Conservation (phyloP, 2,113 vertebrate genomes). For the Callipepla squamata region DNA sequence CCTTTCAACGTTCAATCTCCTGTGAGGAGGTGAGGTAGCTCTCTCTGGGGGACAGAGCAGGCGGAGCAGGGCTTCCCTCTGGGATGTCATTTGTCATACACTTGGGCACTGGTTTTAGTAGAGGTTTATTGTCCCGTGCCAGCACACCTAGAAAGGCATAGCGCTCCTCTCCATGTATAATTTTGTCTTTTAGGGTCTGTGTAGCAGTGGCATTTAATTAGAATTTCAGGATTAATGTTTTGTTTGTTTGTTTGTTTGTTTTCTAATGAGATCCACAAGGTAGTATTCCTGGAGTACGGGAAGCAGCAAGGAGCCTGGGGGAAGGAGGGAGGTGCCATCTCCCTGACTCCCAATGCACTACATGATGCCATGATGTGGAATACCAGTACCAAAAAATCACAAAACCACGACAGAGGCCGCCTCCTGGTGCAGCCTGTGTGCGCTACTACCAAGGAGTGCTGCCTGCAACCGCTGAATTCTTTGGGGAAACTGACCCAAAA, state of each 20-base stretch:
- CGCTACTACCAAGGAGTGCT: accelerated
- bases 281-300: neutral
- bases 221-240: neutral
- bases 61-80: neutral
- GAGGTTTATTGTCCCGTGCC: neutral
- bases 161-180: neutral
- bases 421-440: accelerated
- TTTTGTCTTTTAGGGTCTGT: neutral
- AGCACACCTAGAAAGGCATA: neutral
- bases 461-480: accelerated
- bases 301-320: accelerated
- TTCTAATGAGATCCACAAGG: neutral
- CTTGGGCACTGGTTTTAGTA: neutral
- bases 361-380: too few relatives aligned
- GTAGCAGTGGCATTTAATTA: neutral
- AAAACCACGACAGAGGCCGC: too few relatives aligned
- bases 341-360: too few relatives aligned
- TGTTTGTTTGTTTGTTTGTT: neutral
- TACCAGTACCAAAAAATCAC: too few relatives aligned
- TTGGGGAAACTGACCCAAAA: neutral
- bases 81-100: neutral
- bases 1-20: conserved; percentile 8
- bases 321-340: accelerated
- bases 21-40: neutral
- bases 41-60: neutral